Evolutionary conservation across 2,797 vertebrate species (phyloP), one percentile per base, ranked within the genome.

Genomic region (Phataginus tetradactyla): DNA sequence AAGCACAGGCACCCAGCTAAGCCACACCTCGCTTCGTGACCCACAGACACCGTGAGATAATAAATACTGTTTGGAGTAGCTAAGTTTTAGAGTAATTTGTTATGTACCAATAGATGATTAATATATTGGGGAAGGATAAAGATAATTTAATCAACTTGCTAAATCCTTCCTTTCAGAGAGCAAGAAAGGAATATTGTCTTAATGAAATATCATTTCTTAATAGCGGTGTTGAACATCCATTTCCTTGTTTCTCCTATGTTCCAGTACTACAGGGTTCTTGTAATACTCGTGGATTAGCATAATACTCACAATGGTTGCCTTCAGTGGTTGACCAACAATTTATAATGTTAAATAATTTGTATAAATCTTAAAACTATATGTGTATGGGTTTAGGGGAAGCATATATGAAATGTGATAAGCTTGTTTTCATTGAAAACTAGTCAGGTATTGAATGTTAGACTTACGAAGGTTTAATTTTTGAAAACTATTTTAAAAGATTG

Each of bases 241-340:
- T 96, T 90, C 88, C 88, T 92, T 95, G 27, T 94, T 93, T 84
- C 59, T 85, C 81, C 71, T 92, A 78, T 93, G 61, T 78, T 95
- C 20, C 17, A 34, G 7, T 49, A 63, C 77, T 49, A 63, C 71
- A 66, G 71, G 45, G 4, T 69, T 91, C 74, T 84, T 39, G 32
- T 20, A 27, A 87, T 91, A 51, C 29, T 94, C 63, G 42, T 61
- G 51, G 74, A 34, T 88, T 53, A 85, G n/a, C 7, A 45, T 81
- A 71, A 61, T 59, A 81, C 68, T 81, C 6, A 37, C 59, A 34
- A 84, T 34, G 29, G 32, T 81, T 87, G 8, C 9, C 68, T 13
- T 61, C 90, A 21, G 21, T 32, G 13, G 25, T 66, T 71, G 53
- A 81, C 34, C 75, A 68, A 29, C 32, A 77, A 51, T 83, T 94